Evolutionary conservation across 2,797 vertebrate species (phyloP), one percentile per base, ranked within the genome.

Genomic region (Merluccius polli): DNA sequence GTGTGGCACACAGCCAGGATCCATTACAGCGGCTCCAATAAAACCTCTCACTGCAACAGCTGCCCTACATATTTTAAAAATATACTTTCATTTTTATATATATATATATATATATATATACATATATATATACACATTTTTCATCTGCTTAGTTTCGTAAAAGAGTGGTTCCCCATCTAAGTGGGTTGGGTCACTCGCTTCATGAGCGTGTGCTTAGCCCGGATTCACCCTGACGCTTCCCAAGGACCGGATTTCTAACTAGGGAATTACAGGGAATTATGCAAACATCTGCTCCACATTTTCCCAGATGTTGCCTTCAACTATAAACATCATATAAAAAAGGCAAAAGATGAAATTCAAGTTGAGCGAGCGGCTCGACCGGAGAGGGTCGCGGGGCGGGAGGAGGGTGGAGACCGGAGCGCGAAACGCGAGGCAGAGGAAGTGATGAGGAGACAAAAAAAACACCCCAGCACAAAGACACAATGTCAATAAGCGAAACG

Each of bases 221-320:
- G 70, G 59, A 16, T 24, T 59, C 15, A 33, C 71, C 30, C 71
- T 3, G 38, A 10, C 29, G 72, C 59, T 79, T 73, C 68, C 79
- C 15, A 82, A 75, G 81, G 74, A 77, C 75, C 32, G 77, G 85
- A 83, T 83, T 90, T 89, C 87, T 85, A 81, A 78, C 78, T 16
- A 73, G 44, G 80, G 84, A 33, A 88, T 89, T 86, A 89, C 48
- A 21, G 73, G 80, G 86, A 84, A 85, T 89, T 88, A 86, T 68
- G 75, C 0, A 33, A 90, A 89, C 87, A 90, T 91, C 87, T 91
- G 88, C 81, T 86, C 76, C 77, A 81, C 76, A 87, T 89, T 88
- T 82, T 72, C 73, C 73, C 30, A 87, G 87, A 87, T 80, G 78
- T n/a, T 77, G 75, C 52, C 52, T 8, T 59, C 79, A 82, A 81